A percentile compares a stretch with the other conserved stretches of the same genome.
These are phyloP conservation scores for Belgica antarctica DNA, from an alignment of 2,888 invertebrate genomes.

Conservation along the genomic window DNA sequence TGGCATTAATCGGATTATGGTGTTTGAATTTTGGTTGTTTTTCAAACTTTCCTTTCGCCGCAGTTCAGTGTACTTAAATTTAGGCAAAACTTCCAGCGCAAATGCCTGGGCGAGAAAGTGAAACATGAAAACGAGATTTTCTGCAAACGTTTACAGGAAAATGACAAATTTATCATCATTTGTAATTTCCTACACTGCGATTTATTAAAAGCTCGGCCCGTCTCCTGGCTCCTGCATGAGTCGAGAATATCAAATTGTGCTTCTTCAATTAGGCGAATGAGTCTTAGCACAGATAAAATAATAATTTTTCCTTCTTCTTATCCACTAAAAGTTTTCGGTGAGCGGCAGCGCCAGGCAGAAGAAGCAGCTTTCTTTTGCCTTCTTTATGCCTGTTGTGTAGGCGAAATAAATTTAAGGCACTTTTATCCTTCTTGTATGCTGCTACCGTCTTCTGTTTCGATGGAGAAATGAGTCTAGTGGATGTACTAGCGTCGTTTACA, in stretches of 20 bases:
- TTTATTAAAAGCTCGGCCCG: slow-evolving; percentile 26
- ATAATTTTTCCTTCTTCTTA: not conserved
- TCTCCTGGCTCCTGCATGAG: not conserved
- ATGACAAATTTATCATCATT: slow-evolving; percentile 32
- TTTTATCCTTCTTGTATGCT: not conserved
- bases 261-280: slow-evolving; percentile 15
- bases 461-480: not conserved
- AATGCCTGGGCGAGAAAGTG: too few species aligned
- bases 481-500: not conserved
- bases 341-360: too few species aligned
- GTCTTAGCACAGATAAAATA: not conserved
- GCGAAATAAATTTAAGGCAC: not conserved
- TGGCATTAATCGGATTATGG: slow-evolving; percentile 32
- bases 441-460: not conserved
- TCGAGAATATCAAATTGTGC: not conserved
- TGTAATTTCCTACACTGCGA: slow-evolving; percentile 19
- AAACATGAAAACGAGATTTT: too few species aligned
- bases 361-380: not conserved
- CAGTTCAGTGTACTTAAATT: not conserved
- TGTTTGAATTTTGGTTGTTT: not conserved
- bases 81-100: not conserved
- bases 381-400: slow-evolving; percentile 3
- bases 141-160: too few species aligned
- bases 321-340: not conserved
- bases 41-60: too few species aligned